phyloP scores from a whole-genome alignment of 2,888 invertebrate genomes.

The Arrhopalites spinosus region DNA sequence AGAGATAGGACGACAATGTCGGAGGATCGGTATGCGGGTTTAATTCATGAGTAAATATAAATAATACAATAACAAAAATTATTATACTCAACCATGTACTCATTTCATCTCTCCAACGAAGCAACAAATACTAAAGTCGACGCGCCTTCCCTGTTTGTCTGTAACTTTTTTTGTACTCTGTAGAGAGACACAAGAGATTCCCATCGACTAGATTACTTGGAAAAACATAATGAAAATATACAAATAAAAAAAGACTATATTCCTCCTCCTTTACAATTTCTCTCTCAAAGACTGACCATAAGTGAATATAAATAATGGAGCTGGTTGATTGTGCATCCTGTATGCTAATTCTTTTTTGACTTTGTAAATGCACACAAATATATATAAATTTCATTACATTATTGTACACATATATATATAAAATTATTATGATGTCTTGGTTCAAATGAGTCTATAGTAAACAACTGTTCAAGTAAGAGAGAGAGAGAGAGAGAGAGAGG shows the following conservation, averaged over 20 bases:
- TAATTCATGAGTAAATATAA: too few relatives aligned
- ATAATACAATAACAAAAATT: too few relatives aligned
- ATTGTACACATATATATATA: too few relatives aligned
- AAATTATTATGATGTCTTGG: background rate
- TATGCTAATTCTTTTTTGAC: constrained; percentile 15
- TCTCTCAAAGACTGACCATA: too few relatives aligned
- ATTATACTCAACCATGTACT: background rate
- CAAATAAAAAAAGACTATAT: too few relatives aligned
- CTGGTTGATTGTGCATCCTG: constrained; percentile 9
- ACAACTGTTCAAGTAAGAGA: background rate
- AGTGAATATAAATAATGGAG: constrained; percentile 18
- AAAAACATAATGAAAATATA: background rate
- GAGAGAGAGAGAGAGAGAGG: background rate
- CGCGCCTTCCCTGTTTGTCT: background rate
- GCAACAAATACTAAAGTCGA: constrained; percentile 10
- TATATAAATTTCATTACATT: too few relatives aligned
- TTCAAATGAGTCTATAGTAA: background rate
- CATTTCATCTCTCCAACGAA: constrained; percentile 2
- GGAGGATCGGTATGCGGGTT: too few relatives aligned
- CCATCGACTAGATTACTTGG: background rate
- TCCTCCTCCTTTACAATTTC: too few relatives aligned
- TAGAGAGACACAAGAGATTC: background rate
- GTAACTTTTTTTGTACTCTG: too few relatives aligned
- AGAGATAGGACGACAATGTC: too few relatives aligned
- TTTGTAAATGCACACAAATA: too few relatives aligned